phyloP scores from a whole-genome alignment of 1,140 invertebrate genomes.

The Trachelipus rathkii region DNA sequence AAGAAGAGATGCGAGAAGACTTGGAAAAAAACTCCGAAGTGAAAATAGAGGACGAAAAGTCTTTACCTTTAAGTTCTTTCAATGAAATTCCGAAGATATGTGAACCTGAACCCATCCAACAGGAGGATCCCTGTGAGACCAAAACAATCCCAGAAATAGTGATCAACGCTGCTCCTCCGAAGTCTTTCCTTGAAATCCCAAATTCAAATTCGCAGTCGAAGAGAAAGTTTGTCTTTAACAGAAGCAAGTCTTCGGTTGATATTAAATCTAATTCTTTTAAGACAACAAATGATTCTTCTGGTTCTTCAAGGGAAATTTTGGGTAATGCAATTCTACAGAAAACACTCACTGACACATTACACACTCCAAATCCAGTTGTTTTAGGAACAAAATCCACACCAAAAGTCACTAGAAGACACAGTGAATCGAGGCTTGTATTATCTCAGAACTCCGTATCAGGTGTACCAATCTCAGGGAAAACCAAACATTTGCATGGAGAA shows the following conservation, averaged over 20 bases:
- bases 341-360: not conserved
- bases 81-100: too few relatives aligned
- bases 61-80: too few relatives aligned
- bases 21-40: too few relatives aligned
- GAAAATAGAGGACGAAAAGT: too few relatives aligned
- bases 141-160: not conserved
- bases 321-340: too few relatives aligned
- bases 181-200: not conserved
- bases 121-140: too few relatives aligned
- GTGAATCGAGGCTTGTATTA: not conserved
- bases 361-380: not conserved
- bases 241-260: not conserved
- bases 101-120: too few relatives aligned
- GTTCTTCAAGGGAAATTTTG: too few relatives aligned
- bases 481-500: not conserved
- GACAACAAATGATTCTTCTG: too few relatives aligned
- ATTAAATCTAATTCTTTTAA: not conserved
- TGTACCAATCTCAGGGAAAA: not conserved
- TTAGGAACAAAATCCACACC: not conserved
- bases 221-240: not conserved
- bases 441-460: not conserved
- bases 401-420: conserved; percentile 1
- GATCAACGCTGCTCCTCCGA: not conserved
- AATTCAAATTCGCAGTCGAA: not conserved
- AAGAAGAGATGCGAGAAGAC: too few relatives aligned